Evolutionary conservation across 2,113 vertebrate genomes (phyloP), one percentile per base, ranked within the genome.

Genomic region (Pluvianellus socialis): DNA sequence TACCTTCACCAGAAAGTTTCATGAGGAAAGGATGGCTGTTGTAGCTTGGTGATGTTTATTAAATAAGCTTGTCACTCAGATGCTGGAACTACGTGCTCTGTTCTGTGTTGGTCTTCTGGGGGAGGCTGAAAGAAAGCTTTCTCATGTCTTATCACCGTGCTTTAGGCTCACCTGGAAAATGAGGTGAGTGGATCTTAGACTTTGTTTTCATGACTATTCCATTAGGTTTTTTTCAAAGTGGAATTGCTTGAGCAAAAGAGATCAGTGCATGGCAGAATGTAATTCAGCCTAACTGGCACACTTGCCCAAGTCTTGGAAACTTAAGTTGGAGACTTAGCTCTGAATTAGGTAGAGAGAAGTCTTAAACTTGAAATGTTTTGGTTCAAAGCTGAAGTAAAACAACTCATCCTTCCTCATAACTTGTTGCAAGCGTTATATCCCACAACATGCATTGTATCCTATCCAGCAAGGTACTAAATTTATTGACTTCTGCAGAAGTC

Each of bases 401-500:
- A 26, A 12, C 18, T 62, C 16, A 55, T 73, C 17, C 27, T 67
- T 88, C 70, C 18, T 87, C 4, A 7, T 71, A 82, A 95, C 14
- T 58, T 79, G 5, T 24, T 90, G 63, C 16, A 85, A 66, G 28
- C 7, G 47, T 96, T 94, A 83, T 86, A 55, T 66, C 21, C 70
- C 91, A 71, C 49, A 79, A 91, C 94, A 96, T 95, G 96, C 83
- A 88, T 94, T 96, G 89, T 95, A 93, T 95, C 81, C 86, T 91
- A 93, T 94, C 90, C 50, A 80, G 33, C 12, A 86, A 52, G 65
- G 91, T 87, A 96, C 76, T 63, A 80, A 89, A 88, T 97, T 96
- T 97, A 96, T 97, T 97, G 97, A 96, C 87, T 97, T 93, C 86
- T 93, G 87, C 75, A 90, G 79, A 88, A 79, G 61, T 50, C 16